Evolutionary conservation across 2,113 vertebrate species (phyloP).

Genomic region (Serinus canaria): DNA sequence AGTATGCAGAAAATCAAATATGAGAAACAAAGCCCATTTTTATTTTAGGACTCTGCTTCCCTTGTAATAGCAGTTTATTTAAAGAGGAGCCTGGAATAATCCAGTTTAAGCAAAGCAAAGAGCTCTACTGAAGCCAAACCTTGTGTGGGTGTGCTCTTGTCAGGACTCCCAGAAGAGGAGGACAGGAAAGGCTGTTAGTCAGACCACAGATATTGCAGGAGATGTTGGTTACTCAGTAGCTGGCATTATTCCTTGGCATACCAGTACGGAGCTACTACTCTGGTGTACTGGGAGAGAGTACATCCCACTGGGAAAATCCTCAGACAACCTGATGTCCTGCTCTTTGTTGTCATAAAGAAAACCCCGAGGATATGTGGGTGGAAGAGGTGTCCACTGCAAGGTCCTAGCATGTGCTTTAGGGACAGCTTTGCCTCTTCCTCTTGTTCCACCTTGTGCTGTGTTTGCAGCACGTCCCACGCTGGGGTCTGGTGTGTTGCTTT

Average conservation of each 20-base stretch:
- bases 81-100: conserved; percentile 53
- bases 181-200: conserved; percentile 23
- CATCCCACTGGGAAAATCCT: background rate
- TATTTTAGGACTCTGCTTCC: conserved; percentile 31
- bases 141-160: conserved; percentile 47
- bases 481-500: background rate
- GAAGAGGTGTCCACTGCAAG: background rate
- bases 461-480: background rate
- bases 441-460: background rate
- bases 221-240: conserved; percentile 4
- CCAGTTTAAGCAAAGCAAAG: conserved; percentile 56
- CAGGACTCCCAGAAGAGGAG: conserved; percentile 37
- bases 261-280: background rate
- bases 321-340: background rate
- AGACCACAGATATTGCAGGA: background rate
- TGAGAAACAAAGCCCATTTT: conserved; percentile 17
- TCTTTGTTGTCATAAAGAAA: background rate
- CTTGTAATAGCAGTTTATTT: conserved; percentile 47
- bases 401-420: background rate
- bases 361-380: background rate
- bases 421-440: background rate
- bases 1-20: background rate
- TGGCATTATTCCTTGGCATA: background rate
- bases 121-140: conserved; percentile 2
- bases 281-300: background rate